A percentile compares a stretch with the other conserved stretches of the same genome.
These are phyloP conservation scores for Ailurus styani DNA, from an alignment of 2,113 vertebrate species.

Conservation along the genomic window DNA sequence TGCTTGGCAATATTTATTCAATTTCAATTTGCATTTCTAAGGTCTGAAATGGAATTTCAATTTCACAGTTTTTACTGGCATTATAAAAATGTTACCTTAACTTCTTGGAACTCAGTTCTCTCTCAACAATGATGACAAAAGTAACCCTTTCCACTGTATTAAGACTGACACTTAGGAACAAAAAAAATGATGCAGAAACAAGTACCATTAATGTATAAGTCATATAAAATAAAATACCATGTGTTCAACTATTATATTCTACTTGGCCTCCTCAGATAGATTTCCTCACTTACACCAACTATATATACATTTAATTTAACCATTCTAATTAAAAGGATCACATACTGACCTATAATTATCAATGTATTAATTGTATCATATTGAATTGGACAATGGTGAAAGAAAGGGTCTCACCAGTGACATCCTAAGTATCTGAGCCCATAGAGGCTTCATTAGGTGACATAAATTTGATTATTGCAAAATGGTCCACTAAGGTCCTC, in stretches of 20 bases:
- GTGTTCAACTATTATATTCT: neutral
- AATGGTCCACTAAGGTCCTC: neutral
- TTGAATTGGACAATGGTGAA: neutral
- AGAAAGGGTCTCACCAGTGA: neutral
- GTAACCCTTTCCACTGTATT: neutral
- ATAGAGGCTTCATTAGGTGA: neutral
- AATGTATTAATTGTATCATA: neutral
- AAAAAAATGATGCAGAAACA: neutral
- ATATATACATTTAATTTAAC: neutral
- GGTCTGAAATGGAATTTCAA: neutral
- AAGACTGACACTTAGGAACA: neutral
- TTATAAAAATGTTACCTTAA: neutral
- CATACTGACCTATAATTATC: neutral
- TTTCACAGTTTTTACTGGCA: neutral
- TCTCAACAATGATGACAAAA: neutral
- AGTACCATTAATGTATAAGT: neutral
- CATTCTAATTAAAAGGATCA: neutral
- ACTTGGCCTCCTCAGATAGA: neutral
- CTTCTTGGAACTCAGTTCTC: neutral
- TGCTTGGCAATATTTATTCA: neutral
- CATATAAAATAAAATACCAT: neutral
- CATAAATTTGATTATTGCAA: neutral
- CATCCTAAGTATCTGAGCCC: neutral
- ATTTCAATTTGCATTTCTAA: neutral
- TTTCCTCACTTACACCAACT: neutral